Percentiles rank a stretch among this genome's conserved stretches.
Conservation (phyloP, 2,888 invertebrate species). For the Amblyteles armatorius region DNA sequence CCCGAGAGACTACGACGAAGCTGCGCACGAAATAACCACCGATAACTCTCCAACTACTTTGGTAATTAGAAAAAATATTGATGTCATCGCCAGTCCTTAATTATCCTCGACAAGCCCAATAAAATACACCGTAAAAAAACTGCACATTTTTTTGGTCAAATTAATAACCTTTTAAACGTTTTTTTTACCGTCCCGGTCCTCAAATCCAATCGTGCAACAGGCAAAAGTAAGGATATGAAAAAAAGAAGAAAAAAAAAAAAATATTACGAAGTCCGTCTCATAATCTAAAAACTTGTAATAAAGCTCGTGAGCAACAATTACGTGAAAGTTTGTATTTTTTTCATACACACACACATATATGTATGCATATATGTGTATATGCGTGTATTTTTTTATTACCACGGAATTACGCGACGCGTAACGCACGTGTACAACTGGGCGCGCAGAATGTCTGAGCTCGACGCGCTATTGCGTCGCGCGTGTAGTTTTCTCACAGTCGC, state of each 20-base stretch:
- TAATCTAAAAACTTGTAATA: conserved; percentile 13
- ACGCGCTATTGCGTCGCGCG: conserved; percentile 7
- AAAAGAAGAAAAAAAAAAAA: neutral
- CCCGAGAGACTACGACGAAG: neutral
- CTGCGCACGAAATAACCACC: neutral
- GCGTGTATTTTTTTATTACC: neutral
- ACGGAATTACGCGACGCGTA: neutral
- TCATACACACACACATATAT: neutral
- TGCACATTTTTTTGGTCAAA: neutral
- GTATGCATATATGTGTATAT: too few relatives aligned
- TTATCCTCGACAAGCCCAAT: neutral
- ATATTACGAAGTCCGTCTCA: neutral
- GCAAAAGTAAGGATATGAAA: too few relatives aligned
- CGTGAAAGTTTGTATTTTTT: conserved; percentile 42
- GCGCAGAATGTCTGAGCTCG: conserved; percentile 4
- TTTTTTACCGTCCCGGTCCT: neutral
- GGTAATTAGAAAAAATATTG: neutral
- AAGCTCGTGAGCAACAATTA: conserved; percentile 11
- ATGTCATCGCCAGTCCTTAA: neutral
- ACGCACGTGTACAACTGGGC: neutral
- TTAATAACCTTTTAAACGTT: neutral
- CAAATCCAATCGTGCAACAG: too few relatives aligned
- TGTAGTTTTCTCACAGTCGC: conserved; percentile 17
- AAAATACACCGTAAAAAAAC: neutral
- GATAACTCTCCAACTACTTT: neutral